Evolutionary conservation across 2,113 vertebrate species (phyloP).

Genomic region (Gila orcuttii): DNA sequence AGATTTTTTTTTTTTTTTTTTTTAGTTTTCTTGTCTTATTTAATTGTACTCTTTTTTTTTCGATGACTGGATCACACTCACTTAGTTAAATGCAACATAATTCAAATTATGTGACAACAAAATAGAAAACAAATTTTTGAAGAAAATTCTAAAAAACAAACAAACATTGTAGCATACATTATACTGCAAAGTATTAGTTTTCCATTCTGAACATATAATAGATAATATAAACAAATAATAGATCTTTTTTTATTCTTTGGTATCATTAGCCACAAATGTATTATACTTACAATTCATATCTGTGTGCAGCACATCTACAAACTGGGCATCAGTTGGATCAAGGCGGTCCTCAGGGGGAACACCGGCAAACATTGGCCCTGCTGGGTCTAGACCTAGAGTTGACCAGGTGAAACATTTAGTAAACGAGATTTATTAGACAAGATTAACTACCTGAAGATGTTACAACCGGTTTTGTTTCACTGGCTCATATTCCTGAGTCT

Average conservation of each 20-base stretch:
- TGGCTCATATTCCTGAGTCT: conserved; percentile 29
- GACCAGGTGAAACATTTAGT: background rate
- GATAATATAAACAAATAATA: too few species aligned
- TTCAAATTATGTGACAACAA: too few species aligned
- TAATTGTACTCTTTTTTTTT: too few species aligned
- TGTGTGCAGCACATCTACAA: conserved; percentile 94
- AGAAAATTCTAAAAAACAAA: too few species aligned
- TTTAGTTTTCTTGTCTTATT: too few species aligned
- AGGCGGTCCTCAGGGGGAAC: conserved; percentile 75
- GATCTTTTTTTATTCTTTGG: background rate
- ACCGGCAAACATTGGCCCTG: conserved; percentile 86
- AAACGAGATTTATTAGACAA: background rate
- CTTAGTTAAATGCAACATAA: too few species aligned
- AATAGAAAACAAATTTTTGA: too few species aligned
- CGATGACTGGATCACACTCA: too few species aligned
- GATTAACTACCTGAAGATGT: background rate
- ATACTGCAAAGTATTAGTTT: too few species aligned
- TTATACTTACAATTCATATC: conserved; percentile 83
- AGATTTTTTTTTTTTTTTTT: too few species aligned
- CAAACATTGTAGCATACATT: too few species aligned
- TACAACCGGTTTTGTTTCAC: background rate
- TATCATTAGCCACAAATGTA: background rate
- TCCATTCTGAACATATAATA: too few species aligned
- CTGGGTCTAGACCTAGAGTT: conserved; percentile 88
- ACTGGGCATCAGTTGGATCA: conserved; percentile 85